Base-by-base conservation (phyloP, 1,140 invertebrate genomes). In the Drosophila gunungcola region DNA sequence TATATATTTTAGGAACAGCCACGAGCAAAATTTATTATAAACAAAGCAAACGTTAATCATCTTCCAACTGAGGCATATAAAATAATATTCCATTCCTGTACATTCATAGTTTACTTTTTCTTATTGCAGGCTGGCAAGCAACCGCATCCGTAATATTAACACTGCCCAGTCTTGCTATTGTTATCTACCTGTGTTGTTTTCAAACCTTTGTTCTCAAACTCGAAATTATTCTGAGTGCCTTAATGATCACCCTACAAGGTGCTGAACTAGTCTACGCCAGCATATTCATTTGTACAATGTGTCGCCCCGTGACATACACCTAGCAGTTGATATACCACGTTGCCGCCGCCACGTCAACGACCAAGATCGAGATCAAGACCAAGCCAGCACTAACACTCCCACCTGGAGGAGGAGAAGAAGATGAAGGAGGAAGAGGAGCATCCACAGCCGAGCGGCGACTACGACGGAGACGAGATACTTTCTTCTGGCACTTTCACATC, bases 151-250 rank as follows among this genome's bases (percentile, higher is more conserved):
- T 98, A 72, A 81, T 97, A 51, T 93, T 98, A 42, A 97, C 96
- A 69, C 94, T 97, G 77, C 97, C 97, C 25, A 96, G 96, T 80
- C 94, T 95, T 42, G 92, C 96, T 64, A 97, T 96, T 54, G 95
- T 96, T 27, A 93, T 97, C 29, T 98, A 98, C 92, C 95, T 98
- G 80, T 93, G 98, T 51, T 93, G 97, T 54, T 98, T 97, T 95
- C 97, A 98, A 93, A 96, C 96, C 65, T 83, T 69, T 92, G 96
- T 97, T 34, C 94, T 98, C 38, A 93, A 96, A 75, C 93, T 98
- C 73, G 97, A 98, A 93, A 95, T 97, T 70, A 97, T 98, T 80
- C 94, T 98, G 80, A 96, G 96, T 93, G 95, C 95, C 56, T 97
- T 98, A 89, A 96, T 97, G 93, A 93, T 98, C 39, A 94, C 95